Conservation (phyloP, 2,797 vertebrate species). For the Pipistrellus nathusii region DNA sequence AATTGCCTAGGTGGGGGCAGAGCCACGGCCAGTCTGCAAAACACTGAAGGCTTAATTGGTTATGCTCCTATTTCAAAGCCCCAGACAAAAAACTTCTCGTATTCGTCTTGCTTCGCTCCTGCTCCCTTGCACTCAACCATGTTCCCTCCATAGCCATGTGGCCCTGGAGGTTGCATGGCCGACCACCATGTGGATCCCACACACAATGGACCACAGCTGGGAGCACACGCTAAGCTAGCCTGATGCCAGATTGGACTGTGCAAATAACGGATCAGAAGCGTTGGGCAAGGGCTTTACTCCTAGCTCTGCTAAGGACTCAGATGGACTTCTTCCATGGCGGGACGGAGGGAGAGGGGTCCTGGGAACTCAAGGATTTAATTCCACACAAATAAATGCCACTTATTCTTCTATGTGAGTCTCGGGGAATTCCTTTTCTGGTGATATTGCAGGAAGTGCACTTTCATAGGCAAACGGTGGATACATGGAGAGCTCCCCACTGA, state of each 20-base stretch:
- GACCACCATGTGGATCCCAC: neutral
- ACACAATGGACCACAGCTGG: neutral
- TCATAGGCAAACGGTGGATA: neutral
- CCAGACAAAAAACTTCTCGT: neutral
- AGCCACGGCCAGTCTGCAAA: neutral
- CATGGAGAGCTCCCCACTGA: neutral
- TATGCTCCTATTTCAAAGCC: neutral
- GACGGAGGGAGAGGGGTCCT: neutral
- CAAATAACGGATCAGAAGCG: neutral
- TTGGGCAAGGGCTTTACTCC: neutral
- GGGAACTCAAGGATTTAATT: neutral
- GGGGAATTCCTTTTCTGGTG: neutral
- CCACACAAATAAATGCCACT: neutral
- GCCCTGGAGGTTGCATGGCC: neutral
- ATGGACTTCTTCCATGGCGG: neutral
- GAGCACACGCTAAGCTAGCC: neutral
- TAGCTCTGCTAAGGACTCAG: neutral
- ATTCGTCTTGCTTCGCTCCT: neutral
- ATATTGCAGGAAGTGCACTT: neutral
- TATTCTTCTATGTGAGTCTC: neutral
- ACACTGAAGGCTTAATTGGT: neutral
- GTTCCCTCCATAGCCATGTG: neutral
- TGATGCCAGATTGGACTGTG: neutral
- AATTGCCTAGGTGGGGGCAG: neutral
- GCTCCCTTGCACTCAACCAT: neutral